Evolutionary conservation across 2,888 invertebrate species (phyloP), one percentile per base, ranked within the genome.

Genomic region (Epistrophe grossulariae): DNA sequence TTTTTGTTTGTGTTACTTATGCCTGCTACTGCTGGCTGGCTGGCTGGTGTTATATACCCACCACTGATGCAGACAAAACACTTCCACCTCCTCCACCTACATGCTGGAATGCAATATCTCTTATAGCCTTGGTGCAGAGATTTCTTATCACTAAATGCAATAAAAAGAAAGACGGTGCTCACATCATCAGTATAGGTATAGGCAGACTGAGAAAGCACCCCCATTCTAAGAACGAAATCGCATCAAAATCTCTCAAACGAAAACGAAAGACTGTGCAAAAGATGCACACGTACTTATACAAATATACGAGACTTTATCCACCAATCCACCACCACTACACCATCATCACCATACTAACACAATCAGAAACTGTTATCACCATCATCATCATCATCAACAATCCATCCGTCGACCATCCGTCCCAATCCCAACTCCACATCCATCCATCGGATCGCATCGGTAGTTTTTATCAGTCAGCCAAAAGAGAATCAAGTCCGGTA

Each of bases 361-460:
- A 87, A 79, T 79, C 82, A 79, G 72, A 52, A 60, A 55, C 10
- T 17, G 59, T 83, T 87, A 24, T 3, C 24, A 24, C 3, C 24
- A 87, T 87, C 87, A 83, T 76, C 57, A 83, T 87, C 82, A 87
- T 82, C 87, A 87, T 87, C 85, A 82, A 71, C 52, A 55, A 70
- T 70, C 70, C 70, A 70, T 70, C 68, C 68, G 66, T 66, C 68
- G 68, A 24, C 52, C 68, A 24, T 38, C 52, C 68, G 24, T 68
- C 68, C 38, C 52, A 52, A 52, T 48, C 64, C 64, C 45, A 43
- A 64, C 6, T 7, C 35, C 50, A 72, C 76, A 72, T 77, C 84
- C 84, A 74, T 77, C 79, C 73, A 52, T 48, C 78, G 66, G 60
- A 82, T 77, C 82, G 43, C 68, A 55, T 77, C 48, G 60, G 70